Evolutionary conservation across 2,113 vertebrate genomes (phyloP).

Genomic region (Puntigrus tetrazona): DNA sequence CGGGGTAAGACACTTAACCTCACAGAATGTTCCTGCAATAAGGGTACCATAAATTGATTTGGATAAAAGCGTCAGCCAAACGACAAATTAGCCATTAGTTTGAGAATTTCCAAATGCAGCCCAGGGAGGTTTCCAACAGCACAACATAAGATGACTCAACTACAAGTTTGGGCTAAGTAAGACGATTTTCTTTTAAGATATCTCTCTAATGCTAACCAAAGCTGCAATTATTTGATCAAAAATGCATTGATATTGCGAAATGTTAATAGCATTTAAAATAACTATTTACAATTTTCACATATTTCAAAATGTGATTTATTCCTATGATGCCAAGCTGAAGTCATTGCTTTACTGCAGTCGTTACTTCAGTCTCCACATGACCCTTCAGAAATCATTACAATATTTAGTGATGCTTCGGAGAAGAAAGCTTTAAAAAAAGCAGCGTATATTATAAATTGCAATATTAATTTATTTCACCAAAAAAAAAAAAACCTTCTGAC

Average conservation of each 20-base stretch:
- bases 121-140: neutral
- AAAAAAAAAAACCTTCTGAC: neutral
- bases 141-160: constrained; percentile 1
- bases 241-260: neutral
- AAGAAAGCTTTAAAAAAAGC: neutral
- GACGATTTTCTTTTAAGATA: neutral
- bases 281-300: neutral
- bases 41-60: neutral
- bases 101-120: neutral
- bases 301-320: neutral
- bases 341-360: neutral
- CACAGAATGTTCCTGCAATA: neutral
- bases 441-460: neutral
- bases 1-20: neutral
- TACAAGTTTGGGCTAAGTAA: neutral
- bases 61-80: neutral
- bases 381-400: neutral
- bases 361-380: neutral
- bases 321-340: neutral
- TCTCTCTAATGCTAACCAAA: neutral
- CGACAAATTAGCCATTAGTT: neutral
- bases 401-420: neutral
- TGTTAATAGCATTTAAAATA: neutral
- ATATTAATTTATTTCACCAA: neutral
- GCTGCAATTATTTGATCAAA: neutral